A percentile compares a stretch with the other conserved stretches of the same genome.
Conservation (phyloP, 1,140 invertebrate species). For the Lasioglossum albipes region DNA sequence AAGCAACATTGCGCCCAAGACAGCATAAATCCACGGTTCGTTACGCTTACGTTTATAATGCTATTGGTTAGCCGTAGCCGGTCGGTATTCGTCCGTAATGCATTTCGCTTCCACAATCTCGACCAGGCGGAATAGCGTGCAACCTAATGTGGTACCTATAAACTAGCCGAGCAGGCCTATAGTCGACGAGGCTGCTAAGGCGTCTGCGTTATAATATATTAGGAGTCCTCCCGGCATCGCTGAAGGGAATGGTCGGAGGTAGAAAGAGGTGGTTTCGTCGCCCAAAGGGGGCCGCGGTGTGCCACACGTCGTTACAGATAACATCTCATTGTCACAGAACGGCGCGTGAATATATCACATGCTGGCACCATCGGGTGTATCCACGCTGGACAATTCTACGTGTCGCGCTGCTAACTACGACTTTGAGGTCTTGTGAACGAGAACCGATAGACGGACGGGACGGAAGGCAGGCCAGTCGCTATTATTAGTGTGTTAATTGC, state of each 20-base stretch:
- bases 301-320: conserved; percentile 68
- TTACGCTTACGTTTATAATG: conserved; percentile 37
- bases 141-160: conserved; percentile 57
- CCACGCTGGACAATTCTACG: conserved; percentile 38
- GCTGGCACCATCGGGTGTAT: conserved; percentile 44
- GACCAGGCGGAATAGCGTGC: conserved; percentile 57
- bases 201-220: conserved; percentile 69
- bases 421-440: conserved; percentile 14
- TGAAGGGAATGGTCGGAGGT: conserved; percentile 27
- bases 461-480: no score
- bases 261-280: conserved; percentile 54
- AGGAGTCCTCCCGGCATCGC: conserved; percentile 28
- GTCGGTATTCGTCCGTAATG: conserved; percentile 56
- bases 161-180: conserved; percentile 55
- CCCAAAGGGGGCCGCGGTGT: conserved; percentile 40
- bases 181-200: conserved; percentile 46
- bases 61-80: conserved; percentile 37
- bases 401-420: conserved; percentile 15
- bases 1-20: not conserved
- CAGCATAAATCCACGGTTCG: conserved; percentile 26
- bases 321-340: conserved; percentile 75
- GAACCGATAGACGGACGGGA: conserved; percentile 19
- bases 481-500: no score
- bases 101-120: conserved; percentile 60
- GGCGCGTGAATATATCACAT: conserved; percentile 69